phyloP scores from a whole-genome alignment of 1,140 invertebrate species.

The Macrotrachela quadricornifera region DNA sequence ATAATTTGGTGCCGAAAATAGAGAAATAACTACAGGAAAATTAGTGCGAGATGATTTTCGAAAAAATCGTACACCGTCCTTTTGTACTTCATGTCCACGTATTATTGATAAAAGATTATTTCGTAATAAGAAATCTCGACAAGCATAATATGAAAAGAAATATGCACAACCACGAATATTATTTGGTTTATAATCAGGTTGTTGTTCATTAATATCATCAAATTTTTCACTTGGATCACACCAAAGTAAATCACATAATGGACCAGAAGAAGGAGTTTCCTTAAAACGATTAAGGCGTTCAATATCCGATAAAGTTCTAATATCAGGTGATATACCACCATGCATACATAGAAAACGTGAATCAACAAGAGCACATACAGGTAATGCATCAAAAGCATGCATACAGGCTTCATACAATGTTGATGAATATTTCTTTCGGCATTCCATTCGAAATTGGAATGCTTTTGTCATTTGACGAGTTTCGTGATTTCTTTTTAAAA shows the following conservation, averaged over 20 bases:
- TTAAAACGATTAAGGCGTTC: slow-evolving; percentile 20
- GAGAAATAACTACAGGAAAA: slow-evolving; percentile 2
- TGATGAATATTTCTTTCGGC: slow-evolving; percentile 19
- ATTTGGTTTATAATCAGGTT: neutral
- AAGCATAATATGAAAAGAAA: slow-evolving; percentile 35
- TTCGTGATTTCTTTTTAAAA: slow-evolving; percentile 16
- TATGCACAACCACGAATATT: slow-evolving; percentile 33
- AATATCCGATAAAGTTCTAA: slow-evolving; percentile 20
- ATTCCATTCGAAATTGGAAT: slow-evolving; percentile 24
- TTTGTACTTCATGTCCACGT: slow-evolving; percentile 65
- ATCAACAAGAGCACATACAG: slow-evolving; percentile 9
- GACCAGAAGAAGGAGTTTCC: slow-evolving; percentile 26
- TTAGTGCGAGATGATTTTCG: neutral
- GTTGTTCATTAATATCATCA: slow-evolving; percentile 10
- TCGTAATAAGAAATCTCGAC: slow-evolving; percentile 62
- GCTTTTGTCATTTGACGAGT: slow-evolving; percentile 13
- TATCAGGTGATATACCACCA: slow-evolving; percentile 27
- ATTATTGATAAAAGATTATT: slow-evolving; percentile 87
- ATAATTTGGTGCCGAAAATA: slow-evolving; percentile 8
- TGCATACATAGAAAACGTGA: slow-evolving; percentile 18
- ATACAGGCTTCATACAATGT: slow-evolving; percentile 21
- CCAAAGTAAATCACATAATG: slow-evolving; percentile 30
- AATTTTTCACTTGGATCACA: slow-evolving; percentile 23
- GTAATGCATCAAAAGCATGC: slow-evolving; percentile 11
- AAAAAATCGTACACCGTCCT: neutral